These are phyloP conservation scores for Epinotia brunnichana DNA, from an alignment of 2,888 invertebrate species.

Conservation along the genomic window DNA sequence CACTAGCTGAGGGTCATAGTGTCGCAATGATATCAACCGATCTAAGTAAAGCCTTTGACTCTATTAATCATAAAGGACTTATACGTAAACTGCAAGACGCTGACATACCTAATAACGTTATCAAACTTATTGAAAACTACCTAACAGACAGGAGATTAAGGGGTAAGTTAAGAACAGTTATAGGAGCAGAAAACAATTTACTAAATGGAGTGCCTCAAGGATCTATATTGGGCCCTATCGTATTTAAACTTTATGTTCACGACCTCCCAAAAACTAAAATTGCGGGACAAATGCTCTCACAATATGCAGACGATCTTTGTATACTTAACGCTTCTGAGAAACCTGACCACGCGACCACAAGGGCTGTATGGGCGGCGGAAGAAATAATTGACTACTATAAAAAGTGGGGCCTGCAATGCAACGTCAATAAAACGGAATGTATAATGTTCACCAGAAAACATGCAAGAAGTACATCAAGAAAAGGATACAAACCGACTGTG, in stretches of 20 bases:
- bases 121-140: too few species aligned
- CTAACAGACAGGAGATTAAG: too few species aligned
- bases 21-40: slow-evolving; percentile 4
- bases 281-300: too few species aligned
- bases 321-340: background rate
- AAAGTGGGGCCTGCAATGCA: slow-evolving; percentile 14
- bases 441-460: slow-evolving; percentile 18
- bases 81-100: background rate
- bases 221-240: too few species aligned
- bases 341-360: background rate
- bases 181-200: too few species aligned
- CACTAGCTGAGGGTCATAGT: too few species aligned
- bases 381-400: slow-evolving; percentile 3
- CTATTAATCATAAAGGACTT: background rate
- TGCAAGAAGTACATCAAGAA: background rate
- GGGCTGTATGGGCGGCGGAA: slow-evolving; percentile 7
- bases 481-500: slow-evolving; percentile 2
- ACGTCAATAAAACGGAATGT: slow-evolving; percentile 3
- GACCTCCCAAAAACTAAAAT: too few species aligned
- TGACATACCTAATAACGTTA: too few species aligned
- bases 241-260: too few species aligned
- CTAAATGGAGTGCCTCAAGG: too few species aligned
- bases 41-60: background rate
- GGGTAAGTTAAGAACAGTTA: too few species aligned
- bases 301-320: slow-evolving; percentile 3